Conservation (phyloP, 2,888 invertebrate species). For the Thymelicus lineola region DNA sequence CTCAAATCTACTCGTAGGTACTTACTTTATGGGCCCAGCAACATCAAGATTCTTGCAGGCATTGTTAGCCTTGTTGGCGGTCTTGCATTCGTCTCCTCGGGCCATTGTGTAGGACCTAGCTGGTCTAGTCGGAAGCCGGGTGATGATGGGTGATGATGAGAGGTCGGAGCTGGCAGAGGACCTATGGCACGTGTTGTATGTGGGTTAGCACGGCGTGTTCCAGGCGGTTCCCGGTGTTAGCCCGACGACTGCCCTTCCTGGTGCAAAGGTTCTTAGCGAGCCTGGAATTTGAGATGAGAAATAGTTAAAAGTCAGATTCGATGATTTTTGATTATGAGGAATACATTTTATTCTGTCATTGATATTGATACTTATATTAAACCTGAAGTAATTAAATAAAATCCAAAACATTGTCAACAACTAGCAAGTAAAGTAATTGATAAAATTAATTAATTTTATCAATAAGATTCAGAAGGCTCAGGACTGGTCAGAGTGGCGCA, state of each 20-base stretch:
- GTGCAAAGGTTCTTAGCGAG: slow-evolving; percentile 93
- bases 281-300: slow-evolving; percentile 76
- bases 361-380: too few species aligned
- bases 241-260: slow-evolving; percentile 93
- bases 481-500: too few species aligned
- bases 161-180: slow-evolving; percentile 47
- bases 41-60: slow-evolving; percentile 75
- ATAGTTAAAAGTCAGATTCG: too few species aligned
- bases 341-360: too few species aligned
- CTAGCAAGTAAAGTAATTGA: too few species aligned
- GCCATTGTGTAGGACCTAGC: slow-evolving; percentile 65
- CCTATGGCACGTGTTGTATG: slow-evolving; percentile 94
- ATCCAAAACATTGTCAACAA: too few species aligned
- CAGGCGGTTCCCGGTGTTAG: slow-evolving; percentile 93
- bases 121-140: slow-evolving; percentile 46
- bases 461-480: too few species aligned
- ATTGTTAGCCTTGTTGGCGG: slow-evolving; percentile 71
- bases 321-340: too few species aligned
- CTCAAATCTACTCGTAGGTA: slow-evolving; percentile 37
- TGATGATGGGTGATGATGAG: slow-evolving; percentile 62
- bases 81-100: slow-evolving; percentile 81
- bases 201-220: slow-evolving; percentile 94
- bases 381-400: too few species aligned
- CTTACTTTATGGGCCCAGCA: slow-evolving; percentile 73
- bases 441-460: too few species aligned